Percentiles rank a stretch among this genome's conserved stretches.
These are phyloP conservation scores for Cygnus buccinator DNA, from an alignment of 2,113 vertebrate species.

Conservation along the genomic window DNA sequence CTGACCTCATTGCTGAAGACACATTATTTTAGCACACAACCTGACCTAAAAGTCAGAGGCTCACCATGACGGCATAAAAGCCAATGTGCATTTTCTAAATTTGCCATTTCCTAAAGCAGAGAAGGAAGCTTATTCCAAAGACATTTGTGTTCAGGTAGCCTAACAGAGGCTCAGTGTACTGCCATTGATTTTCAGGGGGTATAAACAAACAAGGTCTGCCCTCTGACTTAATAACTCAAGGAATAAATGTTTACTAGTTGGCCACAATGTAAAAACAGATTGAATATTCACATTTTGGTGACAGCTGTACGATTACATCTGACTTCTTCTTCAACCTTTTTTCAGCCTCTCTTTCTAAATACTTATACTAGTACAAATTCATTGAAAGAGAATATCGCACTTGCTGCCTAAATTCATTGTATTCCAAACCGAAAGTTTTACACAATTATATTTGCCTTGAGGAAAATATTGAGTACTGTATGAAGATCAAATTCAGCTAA, in stretches of 20 bases:
- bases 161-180: not conserved
- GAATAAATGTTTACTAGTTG: not conserved
- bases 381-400: not conserved
- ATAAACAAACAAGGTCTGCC: not conserved
- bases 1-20: not conserved
- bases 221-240: not conserved
- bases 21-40: not conserved
- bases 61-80: not conserved
- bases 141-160: not conserved
- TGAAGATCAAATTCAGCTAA: not conserved
- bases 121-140: not conserved
- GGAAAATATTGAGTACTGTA: not conserved
- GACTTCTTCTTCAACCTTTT: not conserved
- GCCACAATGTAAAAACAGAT: not conserved
- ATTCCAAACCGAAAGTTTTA: not conserved
- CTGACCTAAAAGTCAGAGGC: not conserved
- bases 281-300: not conserved
- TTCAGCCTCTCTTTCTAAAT: not conserved
- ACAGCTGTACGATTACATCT: not conserved
- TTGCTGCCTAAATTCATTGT: not conserved
- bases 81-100: not conserved
- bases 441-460: not conserved
- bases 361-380: not conserved
- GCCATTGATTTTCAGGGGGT: constrained; percentile 5
- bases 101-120: not conserved